phyloP scores from a whole-genome alignment of 2,888 invertebrate genomes.

The Julus scanicus region DNA sequence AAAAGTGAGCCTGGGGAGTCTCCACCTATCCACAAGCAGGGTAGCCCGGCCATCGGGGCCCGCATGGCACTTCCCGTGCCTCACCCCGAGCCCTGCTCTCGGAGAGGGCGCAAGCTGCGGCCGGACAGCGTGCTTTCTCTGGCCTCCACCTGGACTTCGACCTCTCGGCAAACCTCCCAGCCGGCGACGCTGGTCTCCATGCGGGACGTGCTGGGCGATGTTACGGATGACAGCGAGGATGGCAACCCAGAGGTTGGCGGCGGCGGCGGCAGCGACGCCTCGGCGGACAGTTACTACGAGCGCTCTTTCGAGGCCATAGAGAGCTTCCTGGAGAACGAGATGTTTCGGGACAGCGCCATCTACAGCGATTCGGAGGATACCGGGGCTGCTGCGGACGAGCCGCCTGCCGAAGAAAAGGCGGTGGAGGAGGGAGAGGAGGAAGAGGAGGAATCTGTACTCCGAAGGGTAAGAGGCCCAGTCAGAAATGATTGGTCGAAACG shows the following conservation, averaged over 20 bases:
- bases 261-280: slow-evolving; percentile 64
- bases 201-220: slow-evolving; percentile 48
- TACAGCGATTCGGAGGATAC: slow-evolving; percentile 80
- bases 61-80: slow-evolving; percentile 76
- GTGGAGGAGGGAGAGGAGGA: neutral
- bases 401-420: neutral
- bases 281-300: slow-evolving; percentile 80
- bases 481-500: too few relatives aligned
- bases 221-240: neutral
- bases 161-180: slow-evolving; percentile 62
- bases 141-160: slow-evolving; percentile 35
- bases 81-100: slow-evolving; percentile 68
- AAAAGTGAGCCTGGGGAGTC: slow-evolving; percentile 50
- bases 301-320: slow-evolving; percentile 80
- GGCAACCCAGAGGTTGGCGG: neutral
- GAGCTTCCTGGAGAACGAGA: slow-evolving; percentile 75
- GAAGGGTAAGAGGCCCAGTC: slow-evolving; percentile 60
- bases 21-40: slow-evolving; percentile 65
- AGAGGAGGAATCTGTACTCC: slow-evolving; percentile 65
- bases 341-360: slow-evolving; percentile 84
- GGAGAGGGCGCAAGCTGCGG: slow-evolving; percentile 58
- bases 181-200: slow-evolving; percentile 36
- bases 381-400: slow-evolving; percentile 50
- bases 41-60: slow-evolving; percentile 84
- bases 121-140: slow-evolving; percentile 71